Evolutionary conservation across 1,140 invertebrate species (phyloP).

Genomic region (Drosophila erecta): DNA sequence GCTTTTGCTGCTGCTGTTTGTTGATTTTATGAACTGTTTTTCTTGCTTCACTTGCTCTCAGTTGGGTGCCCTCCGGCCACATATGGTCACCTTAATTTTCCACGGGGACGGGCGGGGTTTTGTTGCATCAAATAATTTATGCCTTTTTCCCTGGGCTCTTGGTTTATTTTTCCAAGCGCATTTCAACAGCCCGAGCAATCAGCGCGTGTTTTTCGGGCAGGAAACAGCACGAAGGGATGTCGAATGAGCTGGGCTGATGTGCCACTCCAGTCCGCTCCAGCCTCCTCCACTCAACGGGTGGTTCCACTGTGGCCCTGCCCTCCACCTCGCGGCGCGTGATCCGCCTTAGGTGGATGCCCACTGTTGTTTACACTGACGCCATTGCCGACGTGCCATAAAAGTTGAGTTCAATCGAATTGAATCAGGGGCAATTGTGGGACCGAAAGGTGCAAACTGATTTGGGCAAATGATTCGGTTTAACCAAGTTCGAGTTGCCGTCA

Average conservation of each 20-base stretch:
- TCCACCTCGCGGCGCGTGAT: conserved; percentile 38
- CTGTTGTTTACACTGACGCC: conserved; percentile 72
- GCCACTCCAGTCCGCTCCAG: conserved; percentile 19
- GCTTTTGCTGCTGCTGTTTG: conserved; percentile 70
- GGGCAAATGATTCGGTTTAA: conserved; percentile 8
- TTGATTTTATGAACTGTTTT: conserved; percentile 83
- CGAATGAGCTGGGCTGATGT: conserved; percentile 45
- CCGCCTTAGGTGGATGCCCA: conserved; percentile 40
- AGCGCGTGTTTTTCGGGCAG: conserved; percentile 66
- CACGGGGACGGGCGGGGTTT: conserved; percentile 1
- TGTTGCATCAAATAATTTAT: conserved; percentile 75
- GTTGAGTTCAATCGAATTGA: conserved; percentile 56
- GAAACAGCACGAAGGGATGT: conserved; percentile 75
- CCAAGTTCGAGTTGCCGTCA: conserved; percentile 5
- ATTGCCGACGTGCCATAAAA: conserved; percentile 55
- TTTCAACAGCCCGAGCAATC: conserved; percentile 81
- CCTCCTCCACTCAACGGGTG: conserved; percentile 51
- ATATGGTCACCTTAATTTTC: conserved; percentile 81
- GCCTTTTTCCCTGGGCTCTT: conserved; percentile 73
- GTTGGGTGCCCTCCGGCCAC: conserved; percentile 75
- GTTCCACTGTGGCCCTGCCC: conserved; percentile 29
- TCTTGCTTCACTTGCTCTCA: conserved; percentile 76
- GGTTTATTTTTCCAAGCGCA: conserved; percentile 81
- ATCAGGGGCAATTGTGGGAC: conserved; percentile 16
- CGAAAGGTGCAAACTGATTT: conserved; percentile 40